Percentiles rank a stretch among this genome's conserved stretches.
Conservation (phyloP, 2,113 vertebrate genomes). For the Ifrita kowaldi region DNA sequence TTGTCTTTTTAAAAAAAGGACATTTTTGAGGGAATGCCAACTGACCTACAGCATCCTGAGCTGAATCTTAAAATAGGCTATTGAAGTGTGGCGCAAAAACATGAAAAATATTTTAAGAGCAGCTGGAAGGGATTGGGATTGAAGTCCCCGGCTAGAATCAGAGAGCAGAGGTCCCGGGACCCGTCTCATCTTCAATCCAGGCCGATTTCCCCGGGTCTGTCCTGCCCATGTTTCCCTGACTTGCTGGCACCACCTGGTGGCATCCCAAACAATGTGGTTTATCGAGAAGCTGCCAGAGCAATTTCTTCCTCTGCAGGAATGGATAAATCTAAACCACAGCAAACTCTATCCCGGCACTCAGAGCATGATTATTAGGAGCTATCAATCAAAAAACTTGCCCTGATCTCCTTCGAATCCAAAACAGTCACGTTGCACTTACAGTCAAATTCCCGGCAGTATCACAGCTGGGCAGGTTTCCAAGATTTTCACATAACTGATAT, state of each 20-base stretch:
- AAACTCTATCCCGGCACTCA: rapidly evolving
- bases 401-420: not conserved
- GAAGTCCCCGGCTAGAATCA: not conserved
- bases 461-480: not conserved
- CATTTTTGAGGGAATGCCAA: conserved; percentile 27
- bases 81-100: not conserved
- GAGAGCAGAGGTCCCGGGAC: not conserved
- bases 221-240: not conserved
- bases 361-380: not conserved
- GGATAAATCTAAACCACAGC: not conserved
- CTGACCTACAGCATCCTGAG: not conserved
- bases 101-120: not conserved
- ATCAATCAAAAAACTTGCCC: not conserved
- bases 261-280: not conserved
- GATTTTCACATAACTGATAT: not conserved
- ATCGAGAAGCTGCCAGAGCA: no score
- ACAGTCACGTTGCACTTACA: not conserved
- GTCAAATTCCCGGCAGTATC: not conserved
- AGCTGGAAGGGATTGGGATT: not conserved
- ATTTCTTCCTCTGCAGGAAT: not conserved
- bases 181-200: rapidly evolving
- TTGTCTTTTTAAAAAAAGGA: not conserved
- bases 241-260: conserved; percentile 55
- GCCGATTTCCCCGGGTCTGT: rapidly evolving
- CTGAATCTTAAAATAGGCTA: not conserved